Percentiles rank a stretch among this genome's conserved stretches.
Evolutionary conservation across 1,140 invertebrate species (phyloP).

Genomic region (Cyclina sinensis): DNA sequence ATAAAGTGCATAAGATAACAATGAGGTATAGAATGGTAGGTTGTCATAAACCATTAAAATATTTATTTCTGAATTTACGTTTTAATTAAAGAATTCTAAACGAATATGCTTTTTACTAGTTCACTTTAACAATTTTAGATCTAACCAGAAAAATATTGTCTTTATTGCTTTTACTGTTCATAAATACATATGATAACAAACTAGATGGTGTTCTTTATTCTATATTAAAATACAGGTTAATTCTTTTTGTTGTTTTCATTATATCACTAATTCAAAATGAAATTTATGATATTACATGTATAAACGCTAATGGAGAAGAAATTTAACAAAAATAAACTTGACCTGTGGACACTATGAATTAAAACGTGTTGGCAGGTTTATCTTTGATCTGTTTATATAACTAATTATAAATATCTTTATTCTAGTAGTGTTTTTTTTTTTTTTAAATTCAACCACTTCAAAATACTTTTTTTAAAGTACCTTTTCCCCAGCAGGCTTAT

Average conservation of each 20-base stretch:
- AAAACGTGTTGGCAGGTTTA: not conserved
- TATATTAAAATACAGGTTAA: not conserved
- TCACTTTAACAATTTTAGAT: too few relatives aligned
- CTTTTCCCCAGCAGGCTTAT: too few relatives aligned
- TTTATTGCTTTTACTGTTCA: not conserved
- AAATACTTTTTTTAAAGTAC: too few relatives aligned
- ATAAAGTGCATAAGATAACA: too few relatives aligned
- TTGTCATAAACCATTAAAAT: too few relatives aligned
- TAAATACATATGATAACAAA: not conserved
- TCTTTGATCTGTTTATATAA: conserved; percentile 8
- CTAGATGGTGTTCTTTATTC: not conserved
- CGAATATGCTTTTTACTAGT: too few relatives aligned
- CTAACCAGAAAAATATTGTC: not conserved
- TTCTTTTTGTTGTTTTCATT: not conserved
- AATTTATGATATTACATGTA: not conserved
- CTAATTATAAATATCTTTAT: not conserved
- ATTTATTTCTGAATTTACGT: too few relatives aligned
- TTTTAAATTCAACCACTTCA: too few relatives aligned
- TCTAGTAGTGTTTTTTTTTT: not conserved
- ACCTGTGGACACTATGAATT: not conserved
- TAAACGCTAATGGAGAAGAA: not conserved
- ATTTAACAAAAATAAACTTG: not conserved
- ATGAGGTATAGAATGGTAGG: too few relatives aligned
- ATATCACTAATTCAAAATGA: conserved; percentile 19
- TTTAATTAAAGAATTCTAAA: too few relatives aligned